Base-by-base conservation (phyloP, 2,888 invertebrate genomes). In the Synanthedon myopaeformis region DNA sequence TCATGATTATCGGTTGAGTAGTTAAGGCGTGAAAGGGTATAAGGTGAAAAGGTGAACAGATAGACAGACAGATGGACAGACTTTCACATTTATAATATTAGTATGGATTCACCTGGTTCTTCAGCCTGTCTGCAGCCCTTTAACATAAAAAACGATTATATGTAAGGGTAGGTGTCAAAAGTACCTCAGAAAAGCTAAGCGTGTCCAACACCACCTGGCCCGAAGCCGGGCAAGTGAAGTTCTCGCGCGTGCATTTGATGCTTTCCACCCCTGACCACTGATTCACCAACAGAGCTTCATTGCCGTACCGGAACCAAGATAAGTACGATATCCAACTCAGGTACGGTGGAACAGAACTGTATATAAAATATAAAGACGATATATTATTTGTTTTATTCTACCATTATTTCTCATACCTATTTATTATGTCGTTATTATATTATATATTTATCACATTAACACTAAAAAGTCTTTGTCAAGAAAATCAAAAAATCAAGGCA, bases 231-330 rank as follows among this genome's bases (percentile, higher is more conserved):
- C 96, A 96, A 2, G 94, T 93, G 52, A 91, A 89, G 80, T 93
- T 94, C 60, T 90, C 90, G 35, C 90, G 81, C 1, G 92, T 92
- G 70, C 96, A 96, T 1, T 90, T 90, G 63, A 97, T 96, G 63
- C 89, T 85, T 4, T 92, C 91, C 11, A 97, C 90, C 50, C 93
- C 92, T 0, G 90, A 75, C 97, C 97, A 97, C 71, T 97, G 97
- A 84, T 96, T 97, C 54, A 97, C 91, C 53, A 95, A 85, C 14
- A 97, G 81, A 0, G 96, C 95, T 76, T 97, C 96, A 76, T 96
- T 96, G 35, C 95, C 95, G 76, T 96, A 97, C 54, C 94, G 92
- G 82, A 97, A 96, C 97, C 97, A 97, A 0, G 96, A 96, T 12
- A 96, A 78, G 76, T 95, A 94, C 0, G 95, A 94, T 58, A 96